A percentile compares a stretch with the other conserved stretches of the same genome.
Evolutionary conservation across 2,888 invertebrate genomes (phyloP).

Genomic region (Ennomos erosarius): DNA sequence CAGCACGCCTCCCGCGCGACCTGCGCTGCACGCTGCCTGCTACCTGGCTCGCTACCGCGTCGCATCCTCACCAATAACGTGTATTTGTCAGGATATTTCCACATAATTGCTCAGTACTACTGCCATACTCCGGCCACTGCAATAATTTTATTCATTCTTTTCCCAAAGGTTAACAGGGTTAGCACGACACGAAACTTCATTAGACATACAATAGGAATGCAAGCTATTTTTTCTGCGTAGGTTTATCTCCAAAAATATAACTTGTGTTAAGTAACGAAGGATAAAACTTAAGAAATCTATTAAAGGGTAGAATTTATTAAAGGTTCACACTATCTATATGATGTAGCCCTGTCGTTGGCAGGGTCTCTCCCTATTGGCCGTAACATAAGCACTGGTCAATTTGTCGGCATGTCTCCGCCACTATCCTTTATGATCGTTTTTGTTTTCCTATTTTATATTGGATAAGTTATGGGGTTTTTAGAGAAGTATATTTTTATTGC

Average conservation of each 20-base stretch:
- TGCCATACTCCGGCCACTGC: slow-evolving; percentile 48
- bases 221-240: slow-evolving; percentile 48
- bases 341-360: slow-evolving; percentile 45
- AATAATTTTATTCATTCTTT: slow-evolving; percentile 65
- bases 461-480: slow-evolving; percentile 75
- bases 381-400: slow-evolving; percentile 70
- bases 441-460: slow-evolving; percentile 70
- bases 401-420: slow-evolving; percentile 61
- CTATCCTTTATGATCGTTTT: slow-evolving; percentile 72
- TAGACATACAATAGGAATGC: slow-evolving; percentile 44
- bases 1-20: slow-evolving; percentile 39
- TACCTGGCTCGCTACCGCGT: slow-evolving; percentile 48
- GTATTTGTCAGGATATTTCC: slow-evolving; percentile 70
- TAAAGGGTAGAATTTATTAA: slow-evolving; percentile 72
- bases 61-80: slow-evolving; percentile 61
- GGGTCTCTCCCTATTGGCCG: slow-evolving; percentile 58
- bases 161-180: slow-evolving; percentile 59
- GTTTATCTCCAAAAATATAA: slow-evolving; percentile 51
- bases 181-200: slow-evolving; percentile 59
- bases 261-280: slow-evolving; percentile 51
- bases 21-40: slow-evolving; percentile 38
- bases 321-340: slow-evolving; percentile 56
- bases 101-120: slow-evolving; percentile 63
- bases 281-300: slow-evolving; percentile 59
- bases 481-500: slow-evolving; percentile 76